Percentiles rank a stretch among this genome's conserved stretches.
These are phyloP conservation scores for Potamarius usumacintae DNA, from an alignment of 2,113 vertebrate species.

Conservation along the genomic window DNA sequence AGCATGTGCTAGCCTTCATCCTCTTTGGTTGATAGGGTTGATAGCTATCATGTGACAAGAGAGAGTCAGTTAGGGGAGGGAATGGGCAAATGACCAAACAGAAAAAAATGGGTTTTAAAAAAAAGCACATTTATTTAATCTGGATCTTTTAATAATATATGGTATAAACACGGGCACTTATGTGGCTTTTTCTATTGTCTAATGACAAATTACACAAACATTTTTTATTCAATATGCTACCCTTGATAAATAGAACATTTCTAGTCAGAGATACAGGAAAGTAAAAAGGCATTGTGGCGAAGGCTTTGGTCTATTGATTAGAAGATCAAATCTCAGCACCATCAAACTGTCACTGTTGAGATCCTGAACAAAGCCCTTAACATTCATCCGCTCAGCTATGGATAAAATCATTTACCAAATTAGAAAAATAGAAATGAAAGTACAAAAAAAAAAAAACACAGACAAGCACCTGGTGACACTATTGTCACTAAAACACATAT, in stretches of 20 bases:
- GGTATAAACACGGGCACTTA: not conserved
- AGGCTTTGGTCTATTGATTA: not conserved
- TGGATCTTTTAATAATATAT: not conserved
- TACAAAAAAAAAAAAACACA: not conserved
- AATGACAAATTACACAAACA: not conserved
- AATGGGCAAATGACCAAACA: not conserved
- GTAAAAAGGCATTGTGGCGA: not conserved
- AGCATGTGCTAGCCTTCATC: not conserved
- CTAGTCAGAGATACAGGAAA: not conserved
- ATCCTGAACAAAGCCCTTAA: not conserved
- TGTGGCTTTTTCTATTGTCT: not conserved
- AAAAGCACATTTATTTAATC: not conserved
- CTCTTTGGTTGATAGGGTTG: not conserved
- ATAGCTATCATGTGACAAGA: not conserved
- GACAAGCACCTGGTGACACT: not conserved
- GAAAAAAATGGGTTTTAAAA: not conserved
- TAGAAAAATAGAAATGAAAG: not conserved
- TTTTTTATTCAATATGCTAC: not conserved
- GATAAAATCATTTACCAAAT: not conserved
- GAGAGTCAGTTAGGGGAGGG: not conserved
- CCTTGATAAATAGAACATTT: not conserved
- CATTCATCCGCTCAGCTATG: not conserved
- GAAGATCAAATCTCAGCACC: not conserved
- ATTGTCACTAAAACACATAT: not conserved
- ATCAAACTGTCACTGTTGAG: not conserved